Evolutionary conservation across 1,140 invertebrate species (phyloP).

Genomic region (Gryon sp.): DNA sequence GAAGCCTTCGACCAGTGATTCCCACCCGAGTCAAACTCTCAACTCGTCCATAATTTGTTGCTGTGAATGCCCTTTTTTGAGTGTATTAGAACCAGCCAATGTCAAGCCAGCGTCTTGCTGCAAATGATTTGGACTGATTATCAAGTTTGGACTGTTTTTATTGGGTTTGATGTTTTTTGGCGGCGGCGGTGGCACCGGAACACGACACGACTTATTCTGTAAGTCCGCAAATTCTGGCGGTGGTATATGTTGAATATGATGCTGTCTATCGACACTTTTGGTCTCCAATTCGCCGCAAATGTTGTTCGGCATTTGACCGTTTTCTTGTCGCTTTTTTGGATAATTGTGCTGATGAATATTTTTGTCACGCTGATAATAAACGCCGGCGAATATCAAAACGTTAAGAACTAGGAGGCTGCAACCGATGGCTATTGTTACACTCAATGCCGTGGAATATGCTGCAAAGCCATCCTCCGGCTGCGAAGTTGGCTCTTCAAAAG

Average conservation of each 20-base stretch:
- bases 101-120: slow-evolving; percentile 82
- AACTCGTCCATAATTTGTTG: slow-evolving; percentile 87
- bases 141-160: slow-evolving; percentile 78
- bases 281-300: slow-evolving; percentile 86
- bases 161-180: slow-evolving; percentile 85
- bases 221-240: slow-evolving; percentile 89
- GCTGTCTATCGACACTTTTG: slow-evolving; percentile 81
- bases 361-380: slow-evolving; percentile 93
- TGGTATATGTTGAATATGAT: slow-evolving; percentile 87
- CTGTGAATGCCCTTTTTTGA: slow-evolving; percentile 81
- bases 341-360: slow-evolving; percentile 81
- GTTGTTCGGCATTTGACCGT: slow-evolving; percentile 91
- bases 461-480: slow-evolving; percentile 91
- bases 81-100: slow-evolving; percentile 80
- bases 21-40: slow-evolving; percentile 84
- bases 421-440: slow-evolving; percentile 93
- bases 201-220: slow-evolving; percentile 83
- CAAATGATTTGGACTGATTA: slow-evolving; percentile 81
- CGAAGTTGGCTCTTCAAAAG: slow-evolving; percentile 76
- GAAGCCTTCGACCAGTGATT: slow-evolving; percentile 43
- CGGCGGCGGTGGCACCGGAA: slow-evolving; percentile 85
- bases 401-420: slow-evolving; percentile 92
- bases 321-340: slow-evolving; percentile 88
- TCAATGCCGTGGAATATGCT: slow-evolving; percentile 90
- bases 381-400: slow-evolving; percentile 91